Evolutionary conservation across 2,113 vertebrate genomes (phyloP).

Genomic region (Canis aureus): DNA sequence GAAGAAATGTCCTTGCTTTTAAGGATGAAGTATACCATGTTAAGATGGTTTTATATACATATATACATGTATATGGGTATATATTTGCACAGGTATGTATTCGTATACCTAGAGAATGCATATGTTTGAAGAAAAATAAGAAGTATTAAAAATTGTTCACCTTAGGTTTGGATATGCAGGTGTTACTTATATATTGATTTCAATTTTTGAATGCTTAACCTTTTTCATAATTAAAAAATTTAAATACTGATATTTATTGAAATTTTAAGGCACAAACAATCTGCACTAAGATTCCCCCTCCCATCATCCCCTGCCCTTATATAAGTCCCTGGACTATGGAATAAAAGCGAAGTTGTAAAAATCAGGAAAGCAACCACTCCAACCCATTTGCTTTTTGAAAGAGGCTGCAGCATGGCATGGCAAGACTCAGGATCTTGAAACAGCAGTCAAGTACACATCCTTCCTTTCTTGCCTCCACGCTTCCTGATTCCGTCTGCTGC

Average conservation of each 20-base stretch:
- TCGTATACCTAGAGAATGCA: background rate
- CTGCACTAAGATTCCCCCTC: background rate
- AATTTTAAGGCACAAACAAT: constrained; percentile 52
- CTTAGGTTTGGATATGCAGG: background rate
- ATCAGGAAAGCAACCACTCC: background rate
- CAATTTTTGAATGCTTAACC: constrained; percentile 31
- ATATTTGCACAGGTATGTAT: background rate
- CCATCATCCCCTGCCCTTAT: background rate
- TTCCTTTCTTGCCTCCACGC: constrained; percentile 65
- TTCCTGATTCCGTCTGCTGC: constrained; percentile 80
- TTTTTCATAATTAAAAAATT: background rate
- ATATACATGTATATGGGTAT: background rate
- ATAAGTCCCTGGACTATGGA: background rate
- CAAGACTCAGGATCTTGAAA: constrained; percentile 34
- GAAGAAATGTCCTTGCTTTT: constrained; percentile 1
- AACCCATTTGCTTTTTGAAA: constrained; percentile 39
- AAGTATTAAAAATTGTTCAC: background rate
- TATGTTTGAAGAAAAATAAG: background rate
- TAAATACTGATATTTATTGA: constrained; percentile 9
- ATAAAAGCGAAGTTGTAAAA: constrained; percentile 25
- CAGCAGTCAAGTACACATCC: constrained; percentile 62
- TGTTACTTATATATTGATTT: constrained; percentile 24
- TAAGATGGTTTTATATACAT: background rate
- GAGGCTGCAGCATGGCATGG: constrained; percentile 26
- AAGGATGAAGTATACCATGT: background rate